A percentile compares a stretch with the other conserved stretches of the same genome.
Evolutionary conservation across 1,140 invertebrate species (phyloP).

Genomic region (Drosophila melanogaster): DNA sequence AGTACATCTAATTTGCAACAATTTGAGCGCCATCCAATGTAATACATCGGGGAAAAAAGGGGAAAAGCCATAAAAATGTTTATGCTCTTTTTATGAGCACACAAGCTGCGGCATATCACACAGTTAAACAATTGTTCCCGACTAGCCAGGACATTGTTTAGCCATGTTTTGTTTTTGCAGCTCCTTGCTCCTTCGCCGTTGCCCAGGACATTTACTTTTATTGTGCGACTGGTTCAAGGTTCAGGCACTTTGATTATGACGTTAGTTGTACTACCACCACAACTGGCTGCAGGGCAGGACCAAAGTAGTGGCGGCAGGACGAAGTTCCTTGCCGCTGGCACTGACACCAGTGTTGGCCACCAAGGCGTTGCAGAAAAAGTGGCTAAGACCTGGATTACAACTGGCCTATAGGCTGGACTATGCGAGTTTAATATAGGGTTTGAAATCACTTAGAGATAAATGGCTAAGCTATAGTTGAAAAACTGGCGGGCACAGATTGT

Average conservation of each 20-base stretch:
- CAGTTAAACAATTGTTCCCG: constrained; percentile 60
- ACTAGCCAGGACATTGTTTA: constrained; percentile 44
- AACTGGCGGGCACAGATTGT: too few species aligned
- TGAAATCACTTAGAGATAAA: too few species aligned
- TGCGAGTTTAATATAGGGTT: too few species aligned
- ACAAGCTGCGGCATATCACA: constrained; percentile 63
- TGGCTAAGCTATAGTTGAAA: too few species aligned
- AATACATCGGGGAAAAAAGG: constrained; percentile 33
- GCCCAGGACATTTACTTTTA: constrained; percentile 56
- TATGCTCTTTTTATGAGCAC: constrained; percentile 59
- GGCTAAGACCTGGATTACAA: neutral
- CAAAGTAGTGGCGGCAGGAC: neutral
- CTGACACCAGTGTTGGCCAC: constrained; percentile 16
- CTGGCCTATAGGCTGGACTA: neutral
- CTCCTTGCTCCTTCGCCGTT: constrained; percentile 8
- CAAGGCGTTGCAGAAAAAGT: neutral
- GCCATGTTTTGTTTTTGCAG: constrained; percentile 14
- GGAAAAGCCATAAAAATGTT: constrained; percentile 61
- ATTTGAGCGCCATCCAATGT: constrained; percentile 49
- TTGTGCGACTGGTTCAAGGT: constrained; percentile 62
- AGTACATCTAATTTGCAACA: constrained; percentile 60
- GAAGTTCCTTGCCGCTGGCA: constrained; percentile 19
- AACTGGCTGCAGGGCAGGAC: constrained; percentile 29
- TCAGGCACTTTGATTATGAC: constrained; percentile 60
- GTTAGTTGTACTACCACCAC: constrained; percentile 29